Conservation (phyloP, 2,113 vertebrate genomes). For the Lagopus leucura region DNA sequence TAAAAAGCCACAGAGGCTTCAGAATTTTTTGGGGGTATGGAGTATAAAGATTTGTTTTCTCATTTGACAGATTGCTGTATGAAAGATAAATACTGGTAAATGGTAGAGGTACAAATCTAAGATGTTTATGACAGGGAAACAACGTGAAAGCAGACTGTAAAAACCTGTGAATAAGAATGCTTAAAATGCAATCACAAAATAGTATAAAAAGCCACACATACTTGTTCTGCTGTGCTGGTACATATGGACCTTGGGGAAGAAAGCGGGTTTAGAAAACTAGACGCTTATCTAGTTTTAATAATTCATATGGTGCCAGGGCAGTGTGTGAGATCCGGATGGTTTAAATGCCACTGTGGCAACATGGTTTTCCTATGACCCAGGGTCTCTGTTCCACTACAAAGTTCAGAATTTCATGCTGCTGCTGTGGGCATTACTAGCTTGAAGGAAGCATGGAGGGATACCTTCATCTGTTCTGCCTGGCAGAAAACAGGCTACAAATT, state of each 20-base stretch:
- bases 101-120: background rate
- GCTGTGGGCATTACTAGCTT: background rate
- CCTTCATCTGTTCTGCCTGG: background rate
- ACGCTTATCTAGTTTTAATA: background rate
- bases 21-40: background rate
- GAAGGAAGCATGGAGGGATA: background rate
- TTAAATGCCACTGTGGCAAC: background rate
- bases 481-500: background rate
- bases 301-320: background rate
- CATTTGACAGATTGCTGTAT: background rate
- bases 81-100: background rate
- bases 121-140: background rate
- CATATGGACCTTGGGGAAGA: background rate
- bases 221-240: background rate
- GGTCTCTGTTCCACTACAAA: background rate
- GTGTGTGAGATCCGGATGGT: background rate
- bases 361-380: background rate
- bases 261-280: background rate
- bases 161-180: background rate
- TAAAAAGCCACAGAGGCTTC: background rate
- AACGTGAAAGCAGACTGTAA: background rate
- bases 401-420: background rate
- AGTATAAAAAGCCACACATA: background rate
- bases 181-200: background rate
- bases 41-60: background rate